Base-by-base conservation (phyloP, 2,113 vertebrate genomes). In the Ondatra zibethicus region DNA sequence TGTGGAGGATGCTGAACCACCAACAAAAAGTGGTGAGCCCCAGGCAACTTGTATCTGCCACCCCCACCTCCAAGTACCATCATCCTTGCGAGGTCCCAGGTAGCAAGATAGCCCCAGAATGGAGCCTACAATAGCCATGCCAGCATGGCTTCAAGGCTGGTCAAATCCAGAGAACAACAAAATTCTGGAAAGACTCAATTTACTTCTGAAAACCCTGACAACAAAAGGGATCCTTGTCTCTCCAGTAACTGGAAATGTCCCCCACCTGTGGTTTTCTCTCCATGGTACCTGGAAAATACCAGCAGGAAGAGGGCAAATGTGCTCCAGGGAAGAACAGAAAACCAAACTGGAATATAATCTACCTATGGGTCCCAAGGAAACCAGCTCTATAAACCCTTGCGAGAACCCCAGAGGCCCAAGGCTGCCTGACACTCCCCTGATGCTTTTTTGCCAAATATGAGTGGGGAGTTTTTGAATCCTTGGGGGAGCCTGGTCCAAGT, bases 1-100 rank as follows among this genome's bases (percentile, higher is more conserved):
- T 99, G 96, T 99, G 99, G 95, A 21, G 17, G 17, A 58, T 58
- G 0, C 55, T 58, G 55, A 58, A 58, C 55, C 47, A 58, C 55
- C 55, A 58, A 7, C 65, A 25, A 25, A 42, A 45, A 45, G 45
- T 45, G 39, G 17, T 94, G 80, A 98, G 86, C 14, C 45, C n/a
- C 55, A 9, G 13, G 3, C n/a, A 23, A 55, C 65, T 90, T 31
- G 36, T 45, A 21, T 19, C 17, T 29, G 73, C 42, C 73, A 45
- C 16, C 73, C 1, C 11, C 12, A 27, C 11, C 23, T 76, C 39
- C 11, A 45, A 45, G 73, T 19, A 14, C 2, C 82, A 55, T 31
- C 9, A 9, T 89, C 55, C 52, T 13, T 66, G 1, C 73, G 12
- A 45, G 80, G 33, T 29, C 10, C 5, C 52, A 31, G 47, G 68